Percentiles rank a stretch among this genome's conserved stretches.
Conservation (phyloP, 1,140 invertebrate species). For the Cydia strobilella region DNA sequence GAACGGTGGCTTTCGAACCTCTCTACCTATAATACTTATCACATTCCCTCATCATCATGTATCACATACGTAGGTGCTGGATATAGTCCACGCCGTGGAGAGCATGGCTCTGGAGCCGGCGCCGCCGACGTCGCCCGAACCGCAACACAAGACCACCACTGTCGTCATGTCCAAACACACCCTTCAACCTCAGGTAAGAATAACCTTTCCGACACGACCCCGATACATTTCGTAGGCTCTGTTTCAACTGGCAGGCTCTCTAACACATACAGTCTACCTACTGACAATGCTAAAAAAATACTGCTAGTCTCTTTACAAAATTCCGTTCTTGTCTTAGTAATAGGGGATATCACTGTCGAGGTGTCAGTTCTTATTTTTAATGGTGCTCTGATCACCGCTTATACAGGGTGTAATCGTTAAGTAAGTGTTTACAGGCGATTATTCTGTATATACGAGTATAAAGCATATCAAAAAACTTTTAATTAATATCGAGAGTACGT, state of each 20-base stretch:
- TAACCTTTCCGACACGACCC: not conserved
- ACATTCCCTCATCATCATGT: too few species aligned
- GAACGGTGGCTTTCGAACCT: too few species aligned
- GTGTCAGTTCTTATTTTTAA: too few species aligned
- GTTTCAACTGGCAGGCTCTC: not conserved
- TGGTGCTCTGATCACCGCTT: too few species aligned
- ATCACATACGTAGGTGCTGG: slow-evolving; percentile 84
- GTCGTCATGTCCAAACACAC: slow-evolving; percentile 96
- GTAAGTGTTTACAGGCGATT: too few species aligned
- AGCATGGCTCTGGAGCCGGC: slow-evolving; percentile 85
- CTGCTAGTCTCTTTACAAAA: not conserved
- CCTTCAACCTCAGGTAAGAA: slow-evolving; percentile 79
- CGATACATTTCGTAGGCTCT: not conserved
- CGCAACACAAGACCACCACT: slow-evolving; percentile 93
- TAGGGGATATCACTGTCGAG: not conserved
- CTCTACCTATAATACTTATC: too few species aligned
- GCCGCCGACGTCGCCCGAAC: slow-evolving; percentile 90
- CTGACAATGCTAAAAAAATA: slow-evolving; percentile 17
- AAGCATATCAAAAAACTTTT: too few species aligned
- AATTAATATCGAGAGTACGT: too few species aligned
- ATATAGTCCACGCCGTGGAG: slow-evolving; percentile 93
- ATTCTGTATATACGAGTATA: too few species aligned
- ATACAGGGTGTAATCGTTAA: too few species aligned
- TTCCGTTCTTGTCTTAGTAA: not conserved
- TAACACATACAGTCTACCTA: not conserved